Evolutionary conservation across 2,797 vertebrate species (phyloP), one percentile per base, ranked within the genome.

Genomic region (Mormyrus hasselquistii): DNA sequence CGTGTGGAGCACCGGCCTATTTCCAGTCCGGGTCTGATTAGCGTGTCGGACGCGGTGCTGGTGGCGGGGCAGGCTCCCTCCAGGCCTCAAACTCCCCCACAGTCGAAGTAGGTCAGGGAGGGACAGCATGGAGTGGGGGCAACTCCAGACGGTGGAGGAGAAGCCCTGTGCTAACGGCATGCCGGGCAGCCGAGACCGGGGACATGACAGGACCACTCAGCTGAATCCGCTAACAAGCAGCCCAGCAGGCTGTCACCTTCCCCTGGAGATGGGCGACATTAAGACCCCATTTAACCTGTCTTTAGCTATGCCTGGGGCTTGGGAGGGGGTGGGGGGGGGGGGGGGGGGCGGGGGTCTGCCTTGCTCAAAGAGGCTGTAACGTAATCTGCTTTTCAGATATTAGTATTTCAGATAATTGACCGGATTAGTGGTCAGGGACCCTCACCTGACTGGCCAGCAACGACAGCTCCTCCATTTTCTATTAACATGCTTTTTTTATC

Each of bases 161-260:
- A 84, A 50, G 47, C 41, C 82, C 41, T 25, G 49, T 0, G 90
- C 93, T 89, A 92, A 92, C 92, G 57, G 91, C 91, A 92, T 91
- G 91, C 88, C 93, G 93, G 95, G 92, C 94, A 95, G 95, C 94
- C 93, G 94, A 93, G 94, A 95, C 93, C 92, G 90, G 87, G 92
- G 92, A 93, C 93, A 93, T 84, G 47, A 84, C 82, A 84, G 82
- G 47, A 93, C 93, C 91, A 91, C 19, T 62, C 57, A 8, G 95
- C 94, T 94, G 94, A 94, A 94, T 95, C 94, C 93, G 93, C 93
- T 93, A 91, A 93, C 94, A 91, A 89, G 93, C 90, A 85, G 92
- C 91, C 92, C 92, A 87, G 93, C 93, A 93, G 93, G 92, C 91
- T 90, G 92, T 91, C 93, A 88, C n/a, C 79, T 91, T 87, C 91